Evolutionary conservation across 2,113 vertebrate species (phyloP).

Genomic region (Pogonocichla stellata): DNA sequence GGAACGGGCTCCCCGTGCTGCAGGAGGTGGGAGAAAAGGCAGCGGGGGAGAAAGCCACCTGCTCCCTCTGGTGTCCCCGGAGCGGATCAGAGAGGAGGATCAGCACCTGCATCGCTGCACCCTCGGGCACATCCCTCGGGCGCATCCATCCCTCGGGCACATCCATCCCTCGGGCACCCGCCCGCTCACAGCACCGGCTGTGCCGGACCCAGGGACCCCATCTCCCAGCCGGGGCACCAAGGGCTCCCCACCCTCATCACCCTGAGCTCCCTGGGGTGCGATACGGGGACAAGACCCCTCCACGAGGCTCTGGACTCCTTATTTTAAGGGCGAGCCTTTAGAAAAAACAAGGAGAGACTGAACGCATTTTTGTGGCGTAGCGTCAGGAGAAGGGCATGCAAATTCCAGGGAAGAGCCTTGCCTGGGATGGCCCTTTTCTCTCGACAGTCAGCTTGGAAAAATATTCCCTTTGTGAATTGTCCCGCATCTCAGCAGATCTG

Average conservation of each 20-base stretch:
- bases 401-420: not conserved
- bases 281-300: rapidly evolving
- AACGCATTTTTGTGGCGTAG: not conserved
- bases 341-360: not conserved
- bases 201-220: not conserved
- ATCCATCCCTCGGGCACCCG: not conserved
- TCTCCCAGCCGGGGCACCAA: not conserved
- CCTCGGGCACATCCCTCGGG: too few relatives aligned
- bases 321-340: not conserved
- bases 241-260: not conserved
- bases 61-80: not conserved
- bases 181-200: not conserved
- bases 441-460: not conserved
- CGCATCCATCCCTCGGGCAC: too few relatives aligned
- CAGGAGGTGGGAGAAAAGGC: not conserved
- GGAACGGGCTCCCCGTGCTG: not conserved
- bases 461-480: rapidly evolving
- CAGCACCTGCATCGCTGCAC: not conserved
- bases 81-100: too few relatives aligned
- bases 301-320: rapidly evolving
- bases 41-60: not conserved
- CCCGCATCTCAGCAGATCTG: not conserved
- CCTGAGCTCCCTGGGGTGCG: rapidly evolving
- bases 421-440: not conserved
- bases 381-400: not conserved